These are phyloP conservation scores for Tetraneura akinire DNA, from an alignment of 1,140 invertebrate genomes.

Conservation along the genomic window DNA sequence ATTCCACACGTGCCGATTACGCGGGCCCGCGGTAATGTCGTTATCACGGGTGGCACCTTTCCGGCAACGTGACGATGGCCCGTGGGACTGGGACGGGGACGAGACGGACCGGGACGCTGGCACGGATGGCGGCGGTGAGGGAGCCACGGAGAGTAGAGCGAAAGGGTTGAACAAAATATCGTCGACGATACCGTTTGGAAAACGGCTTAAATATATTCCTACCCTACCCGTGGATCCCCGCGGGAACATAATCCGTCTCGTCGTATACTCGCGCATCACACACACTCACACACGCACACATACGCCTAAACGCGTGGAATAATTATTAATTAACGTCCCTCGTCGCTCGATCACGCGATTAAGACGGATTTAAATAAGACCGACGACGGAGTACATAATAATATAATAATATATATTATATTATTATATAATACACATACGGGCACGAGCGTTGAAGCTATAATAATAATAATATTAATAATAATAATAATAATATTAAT, in stretches of 20 bases:
- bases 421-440: not conserved
- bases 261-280: not conserved
- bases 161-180: constrained; percentile 20
- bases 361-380: constrained; percentile 23
- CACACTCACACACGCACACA: not conserved
- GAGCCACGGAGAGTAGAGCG: not conserved
- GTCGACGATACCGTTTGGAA: not conserved
- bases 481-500: too few relatives aligned
- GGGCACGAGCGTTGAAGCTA: too few relatives aligned
- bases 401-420: not conserved
- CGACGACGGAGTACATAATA: not conserved
- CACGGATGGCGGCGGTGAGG: not conserved
- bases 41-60: constrained; percentile 25
- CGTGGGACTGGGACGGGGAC: not conserved
- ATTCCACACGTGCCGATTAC: constrained; percentile 45
- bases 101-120: not conserved
- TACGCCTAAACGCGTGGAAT: not conserved
- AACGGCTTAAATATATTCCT: constrained; percentile 12
- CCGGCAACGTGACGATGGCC: not conserved
- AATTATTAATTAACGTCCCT: constrained; percentile 49
- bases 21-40: constrained; percentile 32
- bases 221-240: too few relatives aligned
- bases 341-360: not conserved
- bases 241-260: constrained; percentile 37
- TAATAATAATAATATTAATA: too few relatives aligned